Base-by-base conservation (phyloP, 2,113 vertebrate genomes). In the Hemibagrus wyckioides region DNA sequence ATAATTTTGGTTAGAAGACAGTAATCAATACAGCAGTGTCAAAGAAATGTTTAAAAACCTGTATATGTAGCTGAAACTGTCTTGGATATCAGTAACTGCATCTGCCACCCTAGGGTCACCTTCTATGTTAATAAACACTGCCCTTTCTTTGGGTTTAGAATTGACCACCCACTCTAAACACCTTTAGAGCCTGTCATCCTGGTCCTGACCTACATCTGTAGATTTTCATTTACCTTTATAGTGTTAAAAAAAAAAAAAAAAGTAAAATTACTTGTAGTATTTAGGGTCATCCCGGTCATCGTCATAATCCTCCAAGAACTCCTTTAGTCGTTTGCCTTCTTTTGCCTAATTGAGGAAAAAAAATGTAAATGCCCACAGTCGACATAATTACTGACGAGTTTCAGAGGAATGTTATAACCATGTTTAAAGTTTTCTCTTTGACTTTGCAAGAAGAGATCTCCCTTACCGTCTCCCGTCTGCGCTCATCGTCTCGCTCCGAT, bases 281-380 rank as follows among this genome's bases (percentile, higher is more conserved):
- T 99, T 99, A 41, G 97, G 97, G 93, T 99, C 98, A 91, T 99
- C 98, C 94, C 98, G 92, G 86, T 99, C 98, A 90, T 99, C 98
- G 90, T 99, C 98, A 85, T 99, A 99, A 90, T 99, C 98, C 95
- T 99, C 98, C 90, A 99, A 95, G 91, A 99, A 99, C 93, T 99
- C 98, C 93, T 99, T 99, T 71, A 99, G 93, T 80, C 98, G 93
- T 93, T 99, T 99, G 82, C 97, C 98, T 95, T 99, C 98, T 95
- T 99, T 99, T 88, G 96, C 93, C 98, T 99, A 89, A 89, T 84
- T 44, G 69, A 56, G 73, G 71, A 11, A 71, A 80, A 39, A 28
- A 25, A 5, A 5, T 4, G n/a, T 21, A 25, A 41, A 28, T 81
- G 33, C 41, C 6, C 19, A 36, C 1, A 48, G 13, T 75, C 1